Percentiles rank a stretch among this genome's conserved stretches.
Conservation (phyloP, 1,140 invertebrate genomes). For the Drosophila subobscura region DNA sequence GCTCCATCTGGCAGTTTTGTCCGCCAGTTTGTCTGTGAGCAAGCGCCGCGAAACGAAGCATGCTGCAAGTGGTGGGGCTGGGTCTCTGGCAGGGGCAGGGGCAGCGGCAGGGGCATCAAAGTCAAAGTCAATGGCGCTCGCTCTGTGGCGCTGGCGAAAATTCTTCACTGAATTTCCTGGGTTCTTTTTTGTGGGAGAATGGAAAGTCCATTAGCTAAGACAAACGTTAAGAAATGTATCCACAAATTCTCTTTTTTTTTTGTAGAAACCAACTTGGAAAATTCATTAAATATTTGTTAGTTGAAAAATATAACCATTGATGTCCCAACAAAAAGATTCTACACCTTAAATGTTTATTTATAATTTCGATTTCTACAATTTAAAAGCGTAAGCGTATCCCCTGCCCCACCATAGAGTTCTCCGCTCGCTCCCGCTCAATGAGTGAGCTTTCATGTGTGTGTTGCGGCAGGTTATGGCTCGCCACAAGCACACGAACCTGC, state of each 20-base stretch:
- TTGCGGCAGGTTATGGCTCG: conserved; percentile 74
- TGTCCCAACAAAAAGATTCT: too few species aligned
- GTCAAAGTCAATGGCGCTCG: conserved; percentile 64
- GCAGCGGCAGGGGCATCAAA: conserved; percentile 74
- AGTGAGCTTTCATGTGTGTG: conserved; percentile 49
- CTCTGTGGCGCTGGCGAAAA: conserved; percentile 27
- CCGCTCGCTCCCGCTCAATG: conserved; percentile 9
- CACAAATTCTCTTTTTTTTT: too few species aligned
- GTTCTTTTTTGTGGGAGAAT: conserved; percentile 8
- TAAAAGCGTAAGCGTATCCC: too few species aligned
- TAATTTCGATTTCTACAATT: too few species aligned
- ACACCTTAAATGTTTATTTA: too few species aligned
- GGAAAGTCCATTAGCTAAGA: conserved; percentile 17
- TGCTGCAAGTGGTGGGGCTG: conserved; percentile 57
- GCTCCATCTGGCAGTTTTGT: conserved; percentile 1
- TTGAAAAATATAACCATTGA: too few species aligned
- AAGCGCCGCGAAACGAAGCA: conserved; percentile 11
- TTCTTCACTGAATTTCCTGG: conserved; percentile 29
- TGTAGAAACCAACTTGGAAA: too few species aligned
- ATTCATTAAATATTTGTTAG: too few species aligned
- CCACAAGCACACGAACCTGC: conserved; percentile 36
- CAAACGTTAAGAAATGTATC: too few species aligned
- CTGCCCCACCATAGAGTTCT: neutral
- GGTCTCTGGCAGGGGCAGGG: too few species aligned
- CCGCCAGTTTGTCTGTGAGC: conserved; percentile 9